Base-by-base conservation (phyloP, 1,140 invertebrate species). In the Pseudachorutes palmiensis region DNA sequence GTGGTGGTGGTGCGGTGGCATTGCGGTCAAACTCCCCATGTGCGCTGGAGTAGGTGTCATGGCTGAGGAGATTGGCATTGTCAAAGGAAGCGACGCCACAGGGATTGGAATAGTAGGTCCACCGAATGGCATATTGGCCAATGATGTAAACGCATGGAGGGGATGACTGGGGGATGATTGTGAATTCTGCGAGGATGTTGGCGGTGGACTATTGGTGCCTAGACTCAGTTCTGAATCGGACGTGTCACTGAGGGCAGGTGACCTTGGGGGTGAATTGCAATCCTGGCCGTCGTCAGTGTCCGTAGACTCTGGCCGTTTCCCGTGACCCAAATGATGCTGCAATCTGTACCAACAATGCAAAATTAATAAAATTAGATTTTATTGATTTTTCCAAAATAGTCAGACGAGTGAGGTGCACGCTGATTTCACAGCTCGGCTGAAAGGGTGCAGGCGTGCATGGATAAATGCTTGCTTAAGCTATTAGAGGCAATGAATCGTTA, bases 181-280 rank as follows among this genome's bases (percentile, higher is more conserved):
- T 62, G 51, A 65, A 64, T 45, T 45, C 58, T 28, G 57, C 26
- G 66, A 61, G 14, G 65, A 63, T 2, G 64, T 62, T 24, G 72
- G 72, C 1, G 72, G 72, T 1, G 72, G 72, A 45, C 68, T 70
- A 28, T 70, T 74, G n/a, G 72, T 74, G 1, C 72, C 72, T 14
- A 74, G 64, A 65, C 70, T 71, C 33, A 74, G 30, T 29, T 74
- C 72, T 1, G 69, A 71, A 57, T 71, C 70, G 1, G 72, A 74
- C 16, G 69, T 59, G 45, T 70, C 70, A 36, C 65, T 68, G 1
- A 70, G 68, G 2, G 63, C 66, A 1, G 72, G 72, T 36, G 70
- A 71, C 0, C 63, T 31, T 1, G 72, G 70, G 2, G 70, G 72
- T n/a, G n/a, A n/a, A n/a, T n/a, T n/a, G 2, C 64, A 64, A 31